These are phyloP conservation scores for Cyprinella venusta DNA, from an alignment of 2,797 vertebrate genomes.

Conservation along the genomic window DNA sequence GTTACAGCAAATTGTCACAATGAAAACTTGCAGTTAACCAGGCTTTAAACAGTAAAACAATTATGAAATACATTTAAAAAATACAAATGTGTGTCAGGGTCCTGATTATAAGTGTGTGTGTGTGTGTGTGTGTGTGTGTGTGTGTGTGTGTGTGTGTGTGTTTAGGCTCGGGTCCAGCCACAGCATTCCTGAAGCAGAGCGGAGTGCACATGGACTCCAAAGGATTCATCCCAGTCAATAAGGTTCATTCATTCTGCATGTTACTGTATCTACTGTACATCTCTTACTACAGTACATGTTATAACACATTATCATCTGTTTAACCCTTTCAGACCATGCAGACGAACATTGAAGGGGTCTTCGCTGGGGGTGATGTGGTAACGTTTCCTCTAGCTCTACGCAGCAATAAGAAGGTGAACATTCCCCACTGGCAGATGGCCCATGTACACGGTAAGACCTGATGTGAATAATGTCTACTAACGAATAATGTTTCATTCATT, in stretches of 20 bases:
- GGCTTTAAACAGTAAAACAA: background rate
- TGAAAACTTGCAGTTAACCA: background rate
- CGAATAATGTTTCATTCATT: background rate
- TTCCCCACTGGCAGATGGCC: constrained; percentile 99
- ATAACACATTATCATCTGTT: background rate
- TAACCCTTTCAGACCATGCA: constrained; percentile 88
- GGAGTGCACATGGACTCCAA: constrained; percentile 91
- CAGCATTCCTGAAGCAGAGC: constrained; percentile 91
- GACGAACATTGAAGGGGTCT: constrained; percentile 90
- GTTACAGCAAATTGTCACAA: background rate
- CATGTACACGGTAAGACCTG: constrained; percentile 89
- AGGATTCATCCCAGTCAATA: constrained; percentile 94
- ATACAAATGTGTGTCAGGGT: too few relatives aligned
- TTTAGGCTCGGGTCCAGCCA: constrained; percentile 89
- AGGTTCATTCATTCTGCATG: constrained; percentile 75
- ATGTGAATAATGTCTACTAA: too few relatives aligned
- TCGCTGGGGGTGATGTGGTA: constrained; percentile 92
- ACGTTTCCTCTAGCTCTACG: constrained; percentile 88
- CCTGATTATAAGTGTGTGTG: background rate
- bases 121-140: constrained; percentile 31
- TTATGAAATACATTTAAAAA: background rate
- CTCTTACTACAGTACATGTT: background rate
- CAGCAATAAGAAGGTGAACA: constrained; percentile 95
- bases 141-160: constrained; percentile 22
- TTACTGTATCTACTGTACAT: background rate